Evolutionary conservation across 2,888 invertebrate species (phyloP), one percentile per base, ranked within the genome.

Genomic region (Archips xylosteana): DNA sequence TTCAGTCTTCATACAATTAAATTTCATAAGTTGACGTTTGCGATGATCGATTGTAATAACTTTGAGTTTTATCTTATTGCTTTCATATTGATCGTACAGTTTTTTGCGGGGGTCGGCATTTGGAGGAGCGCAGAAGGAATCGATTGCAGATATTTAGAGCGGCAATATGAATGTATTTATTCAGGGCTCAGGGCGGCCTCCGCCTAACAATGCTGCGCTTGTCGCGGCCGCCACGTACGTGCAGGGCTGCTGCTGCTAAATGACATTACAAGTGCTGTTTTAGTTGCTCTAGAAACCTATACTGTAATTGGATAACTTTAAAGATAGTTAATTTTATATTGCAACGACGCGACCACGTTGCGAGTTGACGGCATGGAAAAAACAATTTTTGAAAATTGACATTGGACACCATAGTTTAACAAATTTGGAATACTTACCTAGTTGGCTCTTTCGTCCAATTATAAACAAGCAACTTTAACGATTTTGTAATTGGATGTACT

Each of bases 111-210:
- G 79, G 82, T 82, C 85, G 85, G 85, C 83, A 76, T 83, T 81
- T 81, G 34, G 82, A 82, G 82, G 78, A 78, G 82, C 81, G 82
- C 78, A 82, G 83, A 85, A 66, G 72, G 85, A 84, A 88, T 88
- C 87, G 88, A 88, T 89, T 87, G 85, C 84, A 85, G 89, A 90
- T 92, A 92, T 93, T 93, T 92, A 90, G 91, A 92, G 94, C 93
- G 93, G 92, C 94, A 91, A 94, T 94, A 94, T 94, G 93, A 94
- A 94, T 94, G 94, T 94, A 94, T 94, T 94, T 94, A 94, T 94
- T 93, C 94, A 92, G 90, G 84, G 87, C 84, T 89, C 88, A 88
- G 92, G 91, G 90, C 92, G 92, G 92, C 88, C 91, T 89, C 87
- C 78, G 85, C 84, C 89, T 94, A 94, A 94, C 94, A 94, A 94